Conservation (phyloP, 64 coral and sea anemone genomes). For the Orbicella faveolata region DNA sequence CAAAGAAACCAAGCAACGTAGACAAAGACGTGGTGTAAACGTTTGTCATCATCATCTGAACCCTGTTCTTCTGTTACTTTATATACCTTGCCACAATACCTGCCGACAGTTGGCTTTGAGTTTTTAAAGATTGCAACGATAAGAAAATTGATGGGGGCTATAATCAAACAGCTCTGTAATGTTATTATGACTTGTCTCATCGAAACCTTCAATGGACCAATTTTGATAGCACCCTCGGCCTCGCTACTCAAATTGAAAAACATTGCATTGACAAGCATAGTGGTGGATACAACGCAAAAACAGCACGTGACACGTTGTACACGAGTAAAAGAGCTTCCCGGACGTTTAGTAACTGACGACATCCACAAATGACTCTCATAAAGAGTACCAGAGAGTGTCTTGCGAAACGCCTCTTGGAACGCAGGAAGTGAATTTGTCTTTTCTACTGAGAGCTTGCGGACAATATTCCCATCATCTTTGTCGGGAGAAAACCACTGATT, state of each 20-base stretch:
- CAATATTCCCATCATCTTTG: neutral
- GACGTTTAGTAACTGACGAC: constrained; percentile 56
- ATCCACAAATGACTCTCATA: constrained; percentile 37
- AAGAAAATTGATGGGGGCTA: constrained; percentile 71
- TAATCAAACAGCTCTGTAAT: constrained; percentile 64
- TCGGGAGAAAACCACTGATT: constrained; percentile 20
- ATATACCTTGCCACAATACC: neutral
- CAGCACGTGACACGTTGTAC: constrained; percentile 64
- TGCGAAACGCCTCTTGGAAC: constrained; percentile 25
- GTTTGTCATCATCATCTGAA: neutral
- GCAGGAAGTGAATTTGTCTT: neutral
- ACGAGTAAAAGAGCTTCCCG: constrained; percentile 53
- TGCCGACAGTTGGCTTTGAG: neutral
- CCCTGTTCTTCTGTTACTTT: neutral
- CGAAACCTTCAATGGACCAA: too few relatives aligned
- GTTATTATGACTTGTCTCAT: constrained; percentile 23
- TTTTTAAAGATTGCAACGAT: constrained; percentile 72
- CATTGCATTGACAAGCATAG: constrained; percentile 72
- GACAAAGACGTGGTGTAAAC: constrained; percentile 30
- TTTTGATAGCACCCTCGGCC: too few relatives aligned
- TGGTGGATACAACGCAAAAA: constrained; percentile 39
- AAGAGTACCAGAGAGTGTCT: neutral
- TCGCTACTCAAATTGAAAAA: constrained; percentile 70
- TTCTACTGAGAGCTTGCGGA: too few relatives aligned
- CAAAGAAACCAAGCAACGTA: constrained; percentile 80